Conservation (phyloP, 2,113 vertebrate species). For the Pyxicephalus adspersus region DNA sequence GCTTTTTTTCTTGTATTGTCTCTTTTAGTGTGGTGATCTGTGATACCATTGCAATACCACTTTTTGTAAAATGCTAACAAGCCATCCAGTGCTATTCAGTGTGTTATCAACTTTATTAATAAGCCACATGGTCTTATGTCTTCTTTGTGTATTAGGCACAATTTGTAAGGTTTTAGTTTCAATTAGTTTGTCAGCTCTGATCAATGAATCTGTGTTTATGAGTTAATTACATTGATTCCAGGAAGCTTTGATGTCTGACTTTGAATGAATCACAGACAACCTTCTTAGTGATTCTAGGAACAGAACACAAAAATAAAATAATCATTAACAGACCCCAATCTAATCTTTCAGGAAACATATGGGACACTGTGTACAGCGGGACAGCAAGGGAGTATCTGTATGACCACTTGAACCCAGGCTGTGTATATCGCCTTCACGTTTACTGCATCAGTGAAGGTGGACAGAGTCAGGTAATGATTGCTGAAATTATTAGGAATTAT, state of each 20-base stretch:
- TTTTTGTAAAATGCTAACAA: background rate
- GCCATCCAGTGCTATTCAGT: slow-evolving; percentile 9
- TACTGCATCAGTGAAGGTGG: slow-evolving; percentile 93
- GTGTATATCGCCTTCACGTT: slow-evolving; percentile 82
- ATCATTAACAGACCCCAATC: slow-evolving; percentile 52
- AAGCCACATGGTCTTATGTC: slow-evolving; percentile 59
- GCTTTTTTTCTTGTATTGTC: too few relatives aligned
- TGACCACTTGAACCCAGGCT: slow-evolving; percentile 89
- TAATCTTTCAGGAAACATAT: slow-evolving; percentile 78
- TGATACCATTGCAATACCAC: background rate
- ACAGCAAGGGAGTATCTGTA: slow-evolving; percentile 83
- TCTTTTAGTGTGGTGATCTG: too few relatives aligned
- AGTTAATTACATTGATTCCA: slow-evolving; percentile 62
- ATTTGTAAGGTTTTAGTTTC: slow-evolving; percentile 57
- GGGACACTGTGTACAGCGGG: slow-evolving; percentile 90
- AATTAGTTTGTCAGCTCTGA: slow-evolving; percentile 55
- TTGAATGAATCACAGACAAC: slow-evolving; percentile 52
- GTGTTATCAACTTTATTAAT: slow-evolving; percentile 63
- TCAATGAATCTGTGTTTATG: slow-evolving; percentile 37
- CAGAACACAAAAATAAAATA: slow-evolving; percentile 55
- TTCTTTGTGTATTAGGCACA: slow-evolving; percentile 50
- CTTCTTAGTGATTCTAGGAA: slow-evolving; percentile 56
- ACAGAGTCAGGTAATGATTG: slow-evolving; percentile 86
- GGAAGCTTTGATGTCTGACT: slow-evolving; percentile 60
- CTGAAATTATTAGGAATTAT: too few relatives aligned